Conservation (phyloP, 2,113 vertebrate genomes). For the Centropus bengalensis region DNA sequence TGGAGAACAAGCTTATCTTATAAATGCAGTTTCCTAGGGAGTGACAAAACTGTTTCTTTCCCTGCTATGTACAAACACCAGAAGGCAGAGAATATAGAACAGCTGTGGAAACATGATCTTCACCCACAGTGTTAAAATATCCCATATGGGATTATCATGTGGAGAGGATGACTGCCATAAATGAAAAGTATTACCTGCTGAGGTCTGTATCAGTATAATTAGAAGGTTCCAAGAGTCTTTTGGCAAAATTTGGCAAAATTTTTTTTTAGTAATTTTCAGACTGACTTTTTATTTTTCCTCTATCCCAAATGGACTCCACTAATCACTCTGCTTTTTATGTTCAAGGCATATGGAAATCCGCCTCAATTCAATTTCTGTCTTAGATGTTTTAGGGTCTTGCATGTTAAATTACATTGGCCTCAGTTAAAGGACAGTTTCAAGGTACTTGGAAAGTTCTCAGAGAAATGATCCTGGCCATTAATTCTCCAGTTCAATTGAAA, state of each 20-base stretch:
- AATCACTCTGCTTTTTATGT: constrained; percentile 19
- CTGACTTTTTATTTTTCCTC: constrained; percentile 13
- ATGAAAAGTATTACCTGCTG: constrained; percentile 42
- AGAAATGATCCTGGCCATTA: not conserved
- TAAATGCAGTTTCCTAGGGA: not conserved
- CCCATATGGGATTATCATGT: constrained; percentile 1
- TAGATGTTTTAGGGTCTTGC: not conserved
- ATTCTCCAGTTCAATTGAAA: not conserved
- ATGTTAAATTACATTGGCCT: not conserved
- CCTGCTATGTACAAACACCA: not conserved
- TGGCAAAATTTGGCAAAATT: constrained; percentile 21
- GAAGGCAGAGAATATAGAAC: not conserved
- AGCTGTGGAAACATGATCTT: constrained; percentile 10
- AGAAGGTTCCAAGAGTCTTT: constrained; percentile 1
- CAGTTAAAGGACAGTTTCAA: not conserved
- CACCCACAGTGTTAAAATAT: not conserved
- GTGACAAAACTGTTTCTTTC: not conserved
- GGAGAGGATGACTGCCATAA: not conserved
- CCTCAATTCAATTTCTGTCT: not conserved
- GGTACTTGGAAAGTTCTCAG: not conserved
- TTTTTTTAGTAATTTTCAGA: constrained; percentile 14
- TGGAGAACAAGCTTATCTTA: not conserved
- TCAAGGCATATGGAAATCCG: constrained; percentile 17
- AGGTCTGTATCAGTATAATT: constrained; percentile 28
- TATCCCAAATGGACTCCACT: not conserved